These are phyloP conservation scores for Pardalotus punctatus DNA, from an alignment of 2,113 vertebrate species.

Conservation along the genomic window DNA sequence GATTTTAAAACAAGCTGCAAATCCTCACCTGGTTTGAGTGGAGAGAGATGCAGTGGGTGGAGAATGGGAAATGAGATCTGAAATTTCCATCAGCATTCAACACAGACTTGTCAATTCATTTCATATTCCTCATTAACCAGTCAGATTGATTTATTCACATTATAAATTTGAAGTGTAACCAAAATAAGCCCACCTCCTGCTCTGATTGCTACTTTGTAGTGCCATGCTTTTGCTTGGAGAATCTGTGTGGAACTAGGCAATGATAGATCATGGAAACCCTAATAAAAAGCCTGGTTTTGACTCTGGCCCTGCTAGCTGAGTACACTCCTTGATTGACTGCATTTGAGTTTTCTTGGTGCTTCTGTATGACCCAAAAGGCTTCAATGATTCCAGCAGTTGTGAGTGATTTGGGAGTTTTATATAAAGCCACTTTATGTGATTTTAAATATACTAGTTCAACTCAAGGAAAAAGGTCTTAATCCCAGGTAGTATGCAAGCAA, in stretches of 20 bases:
- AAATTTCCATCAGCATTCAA: neutral
- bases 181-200: neutral
- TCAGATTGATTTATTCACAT: neutral
- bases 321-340: neutral
- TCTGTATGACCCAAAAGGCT: constrained; percentile 37
- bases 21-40: neutral
- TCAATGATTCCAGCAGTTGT: neutral
- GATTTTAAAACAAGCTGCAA: neutral
- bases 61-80: neutral
- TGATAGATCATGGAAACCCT: neutral
- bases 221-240: neutral
- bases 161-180: neutral
- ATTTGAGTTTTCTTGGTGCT: constrained; percentile 39
- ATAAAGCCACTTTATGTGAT: neutral
- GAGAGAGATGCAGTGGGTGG: neutral
- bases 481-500: neutral
- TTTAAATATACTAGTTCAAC: neutral
- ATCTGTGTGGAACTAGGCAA: neutral
- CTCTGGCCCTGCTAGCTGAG: neutral
- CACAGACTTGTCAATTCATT: neutral
- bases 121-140: neutral
- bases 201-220: neutral
- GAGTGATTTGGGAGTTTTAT: neutral
- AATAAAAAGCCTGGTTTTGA: neutral
- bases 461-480: neutral